These are phyloP conservation scores for Thaumatotibia leucotreta DNA, from an alignment of 1,140 invertebrate genomes.

Conservation along the genomic window DNA sequence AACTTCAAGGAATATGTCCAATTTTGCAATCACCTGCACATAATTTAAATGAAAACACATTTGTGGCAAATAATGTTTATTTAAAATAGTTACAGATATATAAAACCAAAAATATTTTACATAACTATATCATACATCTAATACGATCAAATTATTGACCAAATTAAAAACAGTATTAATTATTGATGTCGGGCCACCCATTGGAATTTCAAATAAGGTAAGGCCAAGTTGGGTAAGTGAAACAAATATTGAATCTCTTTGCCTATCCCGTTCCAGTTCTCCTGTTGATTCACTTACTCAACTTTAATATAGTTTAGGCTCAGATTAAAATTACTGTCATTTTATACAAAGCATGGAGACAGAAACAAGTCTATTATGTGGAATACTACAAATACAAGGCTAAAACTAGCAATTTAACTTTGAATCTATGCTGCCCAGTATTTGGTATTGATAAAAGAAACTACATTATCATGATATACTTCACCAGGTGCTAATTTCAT, in stretches of 20 bases:
- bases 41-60: no score
- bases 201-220: not conserved
- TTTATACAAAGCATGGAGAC: not conserved
- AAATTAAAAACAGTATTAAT: not conserved
- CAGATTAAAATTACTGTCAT: not conserved
- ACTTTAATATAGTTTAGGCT: not conserved
- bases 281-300: no score
- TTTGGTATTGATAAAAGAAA: not conserved
- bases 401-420: not conserved
- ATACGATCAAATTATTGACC: not conserved
- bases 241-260: no score
- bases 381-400: not conserved
- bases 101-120: constrained; percentile 13
- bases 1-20: not conserved
- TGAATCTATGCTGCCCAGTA: not conserved
- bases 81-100: constrained; percentile 11
- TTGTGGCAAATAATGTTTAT: constrained; percentile 1
- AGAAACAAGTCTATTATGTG: not conserved
- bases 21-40: no score
- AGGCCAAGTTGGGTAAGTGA: no score
- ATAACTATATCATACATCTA: constrained; percentile 4
- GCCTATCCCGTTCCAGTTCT: no score
- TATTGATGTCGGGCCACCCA: not conserved
- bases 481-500: not conserved
- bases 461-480: not conserved